Percentiles rank a stretch among this genome's conserved stretches.
Conservation (phyloP, 2,113 vertebrate genomes). For the Enhydra lutris region DNA sequence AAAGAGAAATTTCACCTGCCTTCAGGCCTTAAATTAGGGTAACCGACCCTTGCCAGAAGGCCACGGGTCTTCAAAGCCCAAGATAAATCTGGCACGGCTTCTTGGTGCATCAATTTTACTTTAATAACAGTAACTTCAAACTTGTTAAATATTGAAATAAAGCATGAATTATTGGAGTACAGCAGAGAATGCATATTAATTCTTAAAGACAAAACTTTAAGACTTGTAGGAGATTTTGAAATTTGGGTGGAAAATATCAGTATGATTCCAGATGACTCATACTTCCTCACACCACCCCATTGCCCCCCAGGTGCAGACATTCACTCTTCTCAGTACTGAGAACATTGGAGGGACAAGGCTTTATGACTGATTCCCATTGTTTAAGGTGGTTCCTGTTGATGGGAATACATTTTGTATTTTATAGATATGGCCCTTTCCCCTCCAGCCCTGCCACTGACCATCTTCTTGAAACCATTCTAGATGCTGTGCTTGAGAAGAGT, state of each 20-base stretch:
- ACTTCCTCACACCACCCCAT: not conserved
- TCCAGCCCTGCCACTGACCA: not conserved
- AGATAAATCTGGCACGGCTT: not conserved
- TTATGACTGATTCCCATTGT: not conserved
- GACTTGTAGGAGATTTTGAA: not conserved
- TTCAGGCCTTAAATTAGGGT: not conserved
- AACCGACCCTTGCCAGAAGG: not conserved
- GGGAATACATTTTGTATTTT: not conserved
- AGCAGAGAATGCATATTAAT: not conserved
- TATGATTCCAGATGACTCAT: not conserved
- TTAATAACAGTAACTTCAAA: not conserved
- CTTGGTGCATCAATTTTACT: not conserved
- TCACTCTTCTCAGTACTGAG: not conserved
- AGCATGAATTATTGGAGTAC: not conserved
- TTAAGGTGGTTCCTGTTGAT: not conserved
- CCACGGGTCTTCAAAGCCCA: not conserved
- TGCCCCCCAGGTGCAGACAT: accelerated
- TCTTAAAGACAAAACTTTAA: not conserved
- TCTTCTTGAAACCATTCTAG: not conserved
- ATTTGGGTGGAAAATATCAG: not conserved
- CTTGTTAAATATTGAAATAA: conserved; percentile 10
- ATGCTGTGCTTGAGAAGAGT: not conserved
- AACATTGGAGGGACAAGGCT: not conserved
- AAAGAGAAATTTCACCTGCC: not conserved
- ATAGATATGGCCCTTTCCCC: not conserved